Base-by-base conservation (phyloP, 1,140 invertebrate genomes). In the Cyphomyrmex costatus region DNA sequence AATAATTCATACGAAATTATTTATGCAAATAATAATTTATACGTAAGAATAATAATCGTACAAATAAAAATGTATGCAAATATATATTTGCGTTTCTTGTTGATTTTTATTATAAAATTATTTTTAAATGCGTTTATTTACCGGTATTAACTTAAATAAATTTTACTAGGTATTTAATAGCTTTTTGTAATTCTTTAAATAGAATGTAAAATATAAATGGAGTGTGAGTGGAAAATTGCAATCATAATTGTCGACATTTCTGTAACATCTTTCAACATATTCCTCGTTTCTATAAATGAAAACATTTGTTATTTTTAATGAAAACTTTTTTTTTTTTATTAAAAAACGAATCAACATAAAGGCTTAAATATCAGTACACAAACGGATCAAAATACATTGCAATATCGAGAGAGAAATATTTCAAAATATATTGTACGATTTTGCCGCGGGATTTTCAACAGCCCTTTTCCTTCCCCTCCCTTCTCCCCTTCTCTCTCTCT, bases 311-410 rank as follows among this genome's bases (percentile, higher is more conserved):
- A 60, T 36, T 42, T 42, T 7, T 3, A 78, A 24, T 21, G 6
- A 30, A 65, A 65, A 16, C 24, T 65, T 14, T 65, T 8, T 49
- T 16, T 76, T 76, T 61, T 49, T 24, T n/a, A 61, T 46, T 21
- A 2, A 30, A 65, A 65, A 78, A 65, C 7, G 12, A 65, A 58
- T 56, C 33, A 78, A 4, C 56, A 61, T 46, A 46, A 27, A 77
- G 14, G 60, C 27, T 65, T 65, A 49, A 65, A 65, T 65, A 78
- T n/a, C 60, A 30, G 60, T 12, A 65, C 33, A 42, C 27, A 78
- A 78, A 78, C 14, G 21, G 24, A 78, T 78, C 36, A 46, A 78
- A 78, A 42, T 61, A 46, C 36, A 63, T 77, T 46, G 76, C 58
- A 1, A 78, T 65, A 65, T 78, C 24, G 30, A 65, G 58, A 46